phyloP scores from a whole-genome alignment of 2,888 invertebrate species.

The Bhutanitis thaidina region DNA sequence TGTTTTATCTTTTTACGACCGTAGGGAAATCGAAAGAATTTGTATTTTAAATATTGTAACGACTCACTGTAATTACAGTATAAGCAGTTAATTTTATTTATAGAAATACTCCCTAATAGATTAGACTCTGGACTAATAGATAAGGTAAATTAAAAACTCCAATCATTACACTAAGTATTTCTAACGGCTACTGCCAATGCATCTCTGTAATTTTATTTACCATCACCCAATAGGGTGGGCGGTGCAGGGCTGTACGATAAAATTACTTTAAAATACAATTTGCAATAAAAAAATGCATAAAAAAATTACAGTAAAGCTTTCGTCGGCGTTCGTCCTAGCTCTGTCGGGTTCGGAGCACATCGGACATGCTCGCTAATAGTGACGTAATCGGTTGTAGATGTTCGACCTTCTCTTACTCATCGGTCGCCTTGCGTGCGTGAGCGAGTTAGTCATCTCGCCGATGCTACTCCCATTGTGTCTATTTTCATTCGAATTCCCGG shows the following conservation, averaged over 20 bases:
- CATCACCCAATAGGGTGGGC: conserved; percentile 1
- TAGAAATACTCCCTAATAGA: too few species aligned
- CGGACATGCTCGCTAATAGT: conserved; percentile 27
- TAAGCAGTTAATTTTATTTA: too few species aligned
- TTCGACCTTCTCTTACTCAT: conserved; percentile 53
- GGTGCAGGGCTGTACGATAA: background rate
- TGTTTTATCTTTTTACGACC: too few species aligned
- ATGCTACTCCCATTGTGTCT: conserved; percentile 34
- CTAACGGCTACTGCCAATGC: too few species aligned
- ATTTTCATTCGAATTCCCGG: conserved; percentile 63
- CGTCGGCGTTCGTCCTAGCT: conserved; percentile 30
- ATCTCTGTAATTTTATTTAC: too few species aligned
- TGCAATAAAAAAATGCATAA: conserved; percentile 12
- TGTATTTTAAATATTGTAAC: too few species aligned
- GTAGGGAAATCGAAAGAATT: too few species aligned
- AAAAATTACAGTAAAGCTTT: conserved; percentile 12
- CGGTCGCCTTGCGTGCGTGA: conserved; percentile 42
- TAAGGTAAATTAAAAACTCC: too few species aligned
- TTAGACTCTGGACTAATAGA: too few species aligned
- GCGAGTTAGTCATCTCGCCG: conserved; percentile 37
- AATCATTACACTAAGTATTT: too few species aligned
- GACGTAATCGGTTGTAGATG: conserved; percentile 26
- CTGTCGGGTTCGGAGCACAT: conserved; percentile 44
- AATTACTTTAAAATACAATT: conserved; percentile 8
- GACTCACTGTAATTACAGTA: too few species aligned